Evolutionary conservation across 2,113 vertebrate genomes (phyloP).

Genomic region (Pithys albifrons): DNA sequence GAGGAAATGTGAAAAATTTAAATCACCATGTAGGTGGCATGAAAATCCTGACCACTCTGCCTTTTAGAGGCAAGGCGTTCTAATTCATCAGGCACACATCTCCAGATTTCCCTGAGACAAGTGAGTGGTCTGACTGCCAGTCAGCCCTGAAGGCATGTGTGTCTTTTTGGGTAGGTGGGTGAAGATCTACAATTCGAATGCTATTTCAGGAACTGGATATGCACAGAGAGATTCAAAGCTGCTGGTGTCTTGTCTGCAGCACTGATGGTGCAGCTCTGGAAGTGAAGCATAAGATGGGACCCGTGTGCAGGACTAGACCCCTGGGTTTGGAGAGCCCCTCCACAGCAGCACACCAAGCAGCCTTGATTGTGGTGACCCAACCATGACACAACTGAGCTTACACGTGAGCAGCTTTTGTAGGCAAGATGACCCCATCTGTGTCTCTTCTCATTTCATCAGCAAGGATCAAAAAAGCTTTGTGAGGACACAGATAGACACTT

Average conservation of each 20-base stretch:
- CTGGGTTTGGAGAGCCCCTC: background rate
- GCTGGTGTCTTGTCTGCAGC: background rate
- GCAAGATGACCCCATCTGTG: background rate
- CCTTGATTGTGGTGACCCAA: background rate
- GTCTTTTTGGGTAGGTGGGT: background rate
- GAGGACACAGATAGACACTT: background rate
- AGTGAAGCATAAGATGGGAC: background rate
- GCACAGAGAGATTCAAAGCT: background rate
- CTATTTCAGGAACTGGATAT: background rate
- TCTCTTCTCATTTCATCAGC: background rate
- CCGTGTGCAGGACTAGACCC: background rate
- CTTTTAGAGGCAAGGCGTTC: background rate
- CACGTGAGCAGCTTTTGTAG: background rate
- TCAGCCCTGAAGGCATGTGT: background rate
- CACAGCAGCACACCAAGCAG: background rate
- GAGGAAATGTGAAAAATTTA: constrained; percentile 36
- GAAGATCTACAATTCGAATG: background rate
- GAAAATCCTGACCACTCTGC: background rate
- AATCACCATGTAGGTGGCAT: background rate
- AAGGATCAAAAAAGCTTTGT: background rate
- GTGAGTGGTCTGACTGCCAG: background rate
- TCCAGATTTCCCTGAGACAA: background rate
- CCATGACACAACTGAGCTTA: background rate
- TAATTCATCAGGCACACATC: background rate
- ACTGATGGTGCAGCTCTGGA: background rate